Evolutionary conservation across 2,113 vertebrate genomes (phyloP).

Genomic region (Colossoma macropomum): DNA sequence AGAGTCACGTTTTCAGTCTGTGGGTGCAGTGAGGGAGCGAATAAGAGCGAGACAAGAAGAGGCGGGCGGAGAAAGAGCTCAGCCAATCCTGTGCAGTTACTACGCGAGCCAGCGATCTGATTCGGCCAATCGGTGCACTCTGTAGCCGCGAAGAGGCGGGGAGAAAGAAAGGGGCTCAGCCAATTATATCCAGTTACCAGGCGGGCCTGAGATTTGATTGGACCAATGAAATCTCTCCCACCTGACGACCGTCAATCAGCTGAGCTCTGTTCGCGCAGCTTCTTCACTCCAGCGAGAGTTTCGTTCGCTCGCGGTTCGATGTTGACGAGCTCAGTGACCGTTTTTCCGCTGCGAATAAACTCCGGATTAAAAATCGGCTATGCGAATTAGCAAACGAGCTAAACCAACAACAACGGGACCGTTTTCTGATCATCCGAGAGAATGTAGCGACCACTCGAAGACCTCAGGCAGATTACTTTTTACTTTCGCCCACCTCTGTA

Average conservation of each 20-base stretch:
- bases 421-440: neutral
- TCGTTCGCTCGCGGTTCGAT: neutral
- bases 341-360: slow-evolving; percentile 29
- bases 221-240: slow-evolving; percentile 54
- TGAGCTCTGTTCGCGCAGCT: slow-evolving; percentile 53
- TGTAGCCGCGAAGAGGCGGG: slow-evolving; percentile 18
- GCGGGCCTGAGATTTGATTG: slow-evolving; percentile 40
- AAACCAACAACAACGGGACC: neutral
- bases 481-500: slow-evolving; percentile 21
- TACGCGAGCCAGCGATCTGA: neutral
- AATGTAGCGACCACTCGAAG: slow-evolving; percentile 40
- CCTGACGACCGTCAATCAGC: slow-evolving; percentile 63
- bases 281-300: slow-evolving; percentile 46
- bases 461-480: neutral
- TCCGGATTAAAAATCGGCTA: slow-evolving; percentile 26
- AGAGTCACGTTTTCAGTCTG: slow-evolving; percentile 58
- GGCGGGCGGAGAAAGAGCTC: neutral
- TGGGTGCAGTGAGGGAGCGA: slow-evolving; percentile 23
- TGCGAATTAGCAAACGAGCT: slow-evolving; percentile 2
- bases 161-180: slow-evolving; percentile 8
- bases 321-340: neutral
- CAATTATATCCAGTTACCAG: slow-evolving; percentile 59
- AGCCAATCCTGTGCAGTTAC: slow-evolving; percentile 44
- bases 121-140: neutral
- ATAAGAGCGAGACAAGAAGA: slow-evolving; percentile 24